A percentile compares a stretch with the other conserved stretches of the same genome.
Conservation (phyloP, 1,140 invertebrate species). For the Panagrolaimus sp. region DNA sequence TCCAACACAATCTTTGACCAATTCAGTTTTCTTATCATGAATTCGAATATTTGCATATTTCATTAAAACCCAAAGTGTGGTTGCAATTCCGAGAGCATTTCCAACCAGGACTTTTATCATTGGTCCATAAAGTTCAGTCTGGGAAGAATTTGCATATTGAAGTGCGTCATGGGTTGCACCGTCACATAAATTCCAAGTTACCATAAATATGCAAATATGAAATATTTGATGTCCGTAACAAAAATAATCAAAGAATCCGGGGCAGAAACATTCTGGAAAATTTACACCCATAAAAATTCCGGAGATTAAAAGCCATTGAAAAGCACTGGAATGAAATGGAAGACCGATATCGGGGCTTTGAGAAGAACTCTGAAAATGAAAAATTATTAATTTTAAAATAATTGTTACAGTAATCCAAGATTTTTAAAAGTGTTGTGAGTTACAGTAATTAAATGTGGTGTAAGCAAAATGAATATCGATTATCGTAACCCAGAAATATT, state of each 20-base stretch:
- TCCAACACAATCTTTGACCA: too few relatives aligned
- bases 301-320: slow-evolving; percentile 40
- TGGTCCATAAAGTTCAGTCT: neutral
- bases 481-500: too few relatives aligned
- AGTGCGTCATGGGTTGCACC: slow-evolving; percentile 27
- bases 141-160: neutral
- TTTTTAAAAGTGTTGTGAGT: too few relatives aligned
- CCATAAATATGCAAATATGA: slow-evolving; percentile 45
- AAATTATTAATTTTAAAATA: too few relatives aligned
- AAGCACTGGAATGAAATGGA: slow-evolving; percentile 31
- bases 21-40: neutral
- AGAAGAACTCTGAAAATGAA: neutral
- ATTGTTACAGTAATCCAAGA: too few relatives aligned
- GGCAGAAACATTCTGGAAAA: slow-evolving; percentile 41
- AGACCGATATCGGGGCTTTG: slow-evolving; percentile 22
- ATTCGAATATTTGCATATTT: neutral
- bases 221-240: slow-evolving; percentile 49
- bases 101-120: neutral
- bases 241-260: slow-evolving; percentile 39
- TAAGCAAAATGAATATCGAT: too few relatives aligned
- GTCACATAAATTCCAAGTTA: slow-evolving; percentile 44
- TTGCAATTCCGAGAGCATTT: neutral
- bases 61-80: neutral
- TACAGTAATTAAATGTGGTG: too few relatives aligned
- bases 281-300: slow-evolving; percentile 46